phyloP scores from a whole-genome alignment of 1,140 invertebrate genomes.

The Drosophila busckii region DNA sequence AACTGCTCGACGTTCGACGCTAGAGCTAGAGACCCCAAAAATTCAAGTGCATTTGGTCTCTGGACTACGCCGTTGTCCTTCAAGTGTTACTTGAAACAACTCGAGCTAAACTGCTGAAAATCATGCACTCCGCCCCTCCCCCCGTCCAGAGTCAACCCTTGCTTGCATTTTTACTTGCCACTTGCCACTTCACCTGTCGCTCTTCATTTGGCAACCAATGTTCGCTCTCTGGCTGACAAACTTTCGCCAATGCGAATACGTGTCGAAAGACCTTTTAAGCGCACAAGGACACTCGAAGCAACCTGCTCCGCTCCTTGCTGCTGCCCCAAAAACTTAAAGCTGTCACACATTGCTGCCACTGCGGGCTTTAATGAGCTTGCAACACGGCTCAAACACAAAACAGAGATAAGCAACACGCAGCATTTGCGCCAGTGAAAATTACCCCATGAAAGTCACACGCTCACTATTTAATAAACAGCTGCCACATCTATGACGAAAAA shows the following conservation, averaged over 20 bases:
- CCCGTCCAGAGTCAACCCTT: too few relatives aligned
- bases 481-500: too few relatives aligned
- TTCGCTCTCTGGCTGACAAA: constrained; percentile 54
- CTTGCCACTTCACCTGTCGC: constrained; percentile 6
- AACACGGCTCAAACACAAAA: constrained; percentile 36
- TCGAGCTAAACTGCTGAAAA: constrained; percentile 62
- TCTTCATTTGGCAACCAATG: constrained; percentile 52
- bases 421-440: constrained; percentile 16
- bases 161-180: constrained; percentile 36
- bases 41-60: constrained; percentile 42
- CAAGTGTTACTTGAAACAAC: constrained; percentile 61
- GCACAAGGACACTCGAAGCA: constrained; percentile 61
- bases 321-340: constrained; percentile 39
- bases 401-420: constrained; percentile 51
- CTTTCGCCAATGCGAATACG: constrained; percentile 52
- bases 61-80: constrained; percentile 45
- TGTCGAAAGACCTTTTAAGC: constrained; percentile 63
- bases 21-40: too few relatives aligned
- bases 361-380: constrained; percentile 53
- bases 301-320: neutral
- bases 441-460: neutral
- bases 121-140: too few relatives aligned
- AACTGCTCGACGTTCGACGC: too few relatives aligned
- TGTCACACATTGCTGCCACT: constrained; percentile 30
- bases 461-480: too few relatives aligned